Conservation (phyloP, 37 sponge, comb jelly and placozoan genomes). For the Eunapius fragilis region DNA sequence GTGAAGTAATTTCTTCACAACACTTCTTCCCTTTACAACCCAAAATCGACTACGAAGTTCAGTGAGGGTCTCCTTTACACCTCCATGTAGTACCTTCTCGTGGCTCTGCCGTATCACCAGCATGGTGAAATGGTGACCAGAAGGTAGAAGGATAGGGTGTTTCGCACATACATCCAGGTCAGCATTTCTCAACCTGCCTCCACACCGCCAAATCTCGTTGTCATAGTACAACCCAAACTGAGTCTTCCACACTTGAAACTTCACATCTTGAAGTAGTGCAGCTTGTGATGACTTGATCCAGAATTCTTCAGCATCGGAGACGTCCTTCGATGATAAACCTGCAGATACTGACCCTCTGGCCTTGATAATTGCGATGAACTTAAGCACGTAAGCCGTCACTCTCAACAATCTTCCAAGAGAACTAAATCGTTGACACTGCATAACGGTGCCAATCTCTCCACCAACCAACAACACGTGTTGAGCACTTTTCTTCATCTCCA, state of each 20-base stretch:
- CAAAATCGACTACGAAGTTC: conserved; percentile 27
- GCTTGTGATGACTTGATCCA: conserved; percentile 7
- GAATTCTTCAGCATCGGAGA: not conserved
- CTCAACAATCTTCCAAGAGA: not conserved
- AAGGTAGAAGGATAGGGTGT: conserved; percentile 33
- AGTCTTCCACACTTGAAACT: not conserved
- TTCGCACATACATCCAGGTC: not conserved
- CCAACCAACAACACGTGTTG: too few species aligned
- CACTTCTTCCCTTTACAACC: conserved; percentile 26
- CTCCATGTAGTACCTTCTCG: conserved; percentile 21
- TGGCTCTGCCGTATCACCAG: conserved; percentile 25
- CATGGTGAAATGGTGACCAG: conserved; percentile 23
- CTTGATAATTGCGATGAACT: not conserved
- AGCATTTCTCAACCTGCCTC: conserved; percentile 20
- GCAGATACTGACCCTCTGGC: too few species aligned
- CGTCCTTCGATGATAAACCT: not conserved
- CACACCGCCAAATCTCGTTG: conserved; percentile 14
- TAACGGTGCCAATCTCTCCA: too few species aligned
- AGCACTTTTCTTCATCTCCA: too few species aligned
- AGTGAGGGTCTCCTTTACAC: conserved; percentile 3
- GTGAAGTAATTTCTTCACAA: conserved; percentile 13
- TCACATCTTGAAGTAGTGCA: not conserved
- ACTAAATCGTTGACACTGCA: too few species aligned
- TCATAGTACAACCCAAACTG: conserved; percentile 6
- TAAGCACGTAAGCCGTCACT: not conserved